Conservation (phyloP, 2,797 vertebrate genomes). For the Micromesistius poutassou region DNA sequence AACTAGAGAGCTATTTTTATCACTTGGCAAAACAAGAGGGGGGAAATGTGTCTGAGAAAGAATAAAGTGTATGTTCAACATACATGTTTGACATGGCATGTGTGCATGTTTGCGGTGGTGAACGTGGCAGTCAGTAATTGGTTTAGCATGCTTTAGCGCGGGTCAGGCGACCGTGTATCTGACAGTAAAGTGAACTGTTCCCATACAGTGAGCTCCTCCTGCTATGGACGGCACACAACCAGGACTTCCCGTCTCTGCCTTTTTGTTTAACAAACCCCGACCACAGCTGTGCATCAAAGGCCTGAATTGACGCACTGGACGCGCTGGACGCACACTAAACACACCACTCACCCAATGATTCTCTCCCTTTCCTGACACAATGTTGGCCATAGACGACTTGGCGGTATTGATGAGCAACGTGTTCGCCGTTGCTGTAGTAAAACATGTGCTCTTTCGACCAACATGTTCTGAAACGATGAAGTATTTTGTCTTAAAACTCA, state of each 20-base stretch:
- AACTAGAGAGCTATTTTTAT: too few species aligned
- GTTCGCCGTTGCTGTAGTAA: not conserved
- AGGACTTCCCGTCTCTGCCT: not conserved
- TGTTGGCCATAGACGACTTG: not conserved
- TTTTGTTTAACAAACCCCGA: not conserved
- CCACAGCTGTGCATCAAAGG: slow-evolving; percentile 3
- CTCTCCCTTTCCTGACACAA: not conserved
- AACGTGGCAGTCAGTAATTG: not conserved
- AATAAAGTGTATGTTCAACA: not conserved
- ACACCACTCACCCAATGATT: not conserved
- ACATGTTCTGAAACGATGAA: not conserved
- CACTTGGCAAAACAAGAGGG: not conserved
- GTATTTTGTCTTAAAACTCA: not conserved
- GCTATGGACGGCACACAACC: not conserved
- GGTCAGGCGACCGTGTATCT: not conserved
- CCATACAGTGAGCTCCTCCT: too few species aligned
- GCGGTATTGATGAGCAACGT: not conserved
- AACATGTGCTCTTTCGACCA: not conserved
- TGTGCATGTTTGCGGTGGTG: not conserved
- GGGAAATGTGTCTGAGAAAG: not conserved
- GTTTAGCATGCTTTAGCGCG: not conserved
- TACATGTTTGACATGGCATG: not conserved
- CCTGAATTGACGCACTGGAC: not conserved
- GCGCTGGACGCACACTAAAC: not conserved
- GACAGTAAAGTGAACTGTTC: too few species aligned